Evolutionary conservation across 2,888 invertebrate species (phyloP).

Genomic region (Scaptodrosophila latifasciaeformis): DNA sequence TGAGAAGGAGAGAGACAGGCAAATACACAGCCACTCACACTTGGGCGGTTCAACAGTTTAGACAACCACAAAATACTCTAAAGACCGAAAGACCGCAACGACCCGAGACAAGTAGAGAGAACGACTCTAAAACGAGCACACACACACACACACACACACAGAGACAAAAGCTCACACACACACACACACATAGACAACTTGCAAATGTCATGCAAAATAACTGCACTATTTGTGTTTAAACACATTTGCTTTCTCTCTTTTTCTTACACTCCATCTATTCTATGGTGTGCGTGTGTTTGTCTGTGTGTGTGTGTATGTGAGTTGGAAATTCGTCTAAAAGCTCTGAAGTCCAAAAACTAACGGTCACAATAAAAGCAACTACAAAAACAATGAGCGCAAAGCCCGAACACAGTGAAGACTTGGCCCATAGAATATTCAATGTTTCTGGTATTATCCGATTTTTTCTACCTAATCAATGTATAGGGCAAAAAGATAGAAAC

Average conservation of each 20-base stretch:
- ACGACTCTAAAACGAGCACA: neutral
- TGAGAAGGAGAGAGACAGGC: slow-evolving; percentile 12
- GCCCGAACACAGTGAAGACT: no score
- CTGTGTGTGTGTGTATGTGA: slow-evolving; percentile 10
- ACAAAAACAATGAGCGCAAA: slow-evolving; percentile 1
- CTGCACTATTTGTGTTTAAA: slow-evolving; percentile 45
- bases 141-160: slow-evolving; percentile 15
- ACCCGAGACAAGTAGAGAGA: slow-evolving; percentile 16
- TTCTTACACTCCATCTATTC: no score
- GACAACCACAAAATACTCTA: slow-evolving; percentile 60
- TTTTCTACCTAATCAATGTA: no score
- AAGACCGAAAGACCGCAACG: slow-evolving; percentile 54
- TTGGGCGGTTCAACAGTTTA: slow-evolving; percentile 53
- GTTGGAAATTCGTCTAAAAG: slow-evolving; percentile 42
- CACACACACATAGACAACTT: slow-evolving; percentile 17
- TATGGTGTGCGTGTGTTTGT: slow-evolving; percentile 15
- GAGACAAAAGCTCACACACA: slow-evolving; percentile 6
- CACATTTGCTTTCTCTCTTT: neutral
- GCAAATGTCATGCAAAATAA: slow-evolving; percentile 54
- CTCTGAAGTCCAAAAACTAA: slow-evolving; percentile 55
- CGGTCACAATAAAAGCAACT: slow-evolving; percentile 22
- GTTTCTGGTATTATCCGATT: no score
- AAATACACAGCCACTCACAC: neutral
- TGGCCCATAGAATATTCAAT: no score
- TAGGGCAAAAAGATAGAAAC: no score